Evolutionary conservation across 2,113 vertebrate species (phyloP).

Genomic region (Silurus meridionalis): DNA sequence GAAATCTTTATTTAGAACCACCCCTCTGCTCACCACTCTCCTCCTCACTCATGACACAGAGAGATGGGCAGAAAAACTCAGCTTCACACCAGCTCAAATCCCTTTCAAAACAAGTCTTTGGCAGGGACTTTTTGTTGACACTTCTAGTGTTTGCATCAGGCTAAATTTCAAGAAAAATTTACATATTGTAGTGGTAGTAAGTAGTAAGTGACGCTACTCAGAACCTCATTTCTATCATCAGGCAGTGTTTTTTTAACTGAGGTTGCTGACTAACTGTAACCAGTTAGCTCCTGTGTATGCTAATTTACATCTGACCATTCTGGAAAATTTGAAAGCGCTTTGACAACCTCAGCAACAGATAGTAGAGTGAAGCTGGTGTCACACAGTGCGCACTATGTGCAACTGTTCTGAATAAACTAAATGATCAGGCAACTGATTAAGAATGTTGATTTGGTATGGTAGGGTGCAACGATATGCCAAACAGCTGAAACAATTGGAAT

Average conservation of each 20-base stretch:
- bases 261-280: conserved; percentile 11
- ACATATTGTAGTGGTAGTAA: conserved; percentile 4
- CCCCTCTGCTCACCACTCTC: conserved; percentile 79
- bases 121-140: conserved; percentile 23
- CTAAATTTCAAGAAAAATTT: background rate
- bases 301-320: conserved; percentile 23
- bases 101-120: conserved; percentile 32
- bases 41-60: conserved; percentile 65
- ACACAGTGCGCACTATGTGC: background rate
- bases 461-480: background rate
- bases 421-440: background rate
- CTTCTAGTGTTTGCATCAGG: conserved; percentile 12
- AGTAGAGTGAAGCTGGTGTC: background rate
- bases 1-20: conserved; percentile 99
- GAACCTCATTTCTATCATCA: conserved; percentile 16
- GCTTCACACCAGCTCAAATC: conserved; percentile 41
- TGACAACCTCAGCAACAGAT: background rate
- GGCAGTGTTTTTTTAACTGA: conserved; percentile 1
- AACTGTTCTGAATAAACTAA: conserved; percentile 8
- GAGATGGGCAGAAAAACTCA: conserved; percentile 44
- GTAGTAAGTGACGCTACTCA: background rate
- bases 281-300: conserved; percentile 17
- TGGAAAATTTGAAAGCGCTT: conserved; percentile 18
- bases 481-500: background rate
- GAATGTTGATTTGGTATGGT: background rate